phyloP scores from a whole-genome alignment of 2,888 invertebrate species.

The Trissolcus brochymenae region DNA sequence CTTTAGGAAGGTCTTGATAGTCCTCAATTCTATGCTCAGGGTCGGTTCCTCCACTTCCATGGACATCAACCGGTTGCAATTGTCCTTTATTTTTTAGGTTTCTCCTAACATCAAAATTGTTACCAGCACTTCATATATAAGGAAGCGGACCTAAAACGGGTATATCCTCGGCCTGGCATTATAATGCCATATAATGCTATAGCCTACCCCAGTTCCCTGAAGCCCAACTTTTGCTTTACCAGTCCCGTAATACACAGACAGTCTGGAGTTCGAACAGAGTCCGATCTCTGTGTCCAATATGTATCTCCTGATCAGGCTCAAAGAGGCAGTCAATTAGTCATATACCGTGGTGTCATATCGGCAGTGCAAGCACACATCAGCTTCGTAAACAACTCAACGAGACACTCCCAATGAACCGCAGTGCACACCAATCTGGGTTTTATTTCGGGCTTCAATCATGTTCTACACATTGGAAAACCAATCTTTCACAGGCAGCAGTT shows the following conservation, averaged over 20 bases:
- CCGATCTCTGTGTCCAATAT: background rate
- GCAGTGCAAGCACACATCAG: slow-evolving; percentile 31
- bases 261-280: slow-evolving; percentile 25
- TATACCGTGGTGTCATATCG: too few species aligned
- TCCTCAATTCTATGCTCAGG: too few species aligned
- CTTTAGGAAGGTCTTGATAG: too few species aligned
- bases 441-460: too few species aligned
- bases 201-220: slow-evolving; percentile 36
- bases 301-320: slow-evolving; percentile 31
- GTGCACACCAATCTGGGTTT: too few species aligned
- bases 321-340: too few species aligned
- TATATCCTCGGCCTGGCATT: slow-evolving; percentile 14
- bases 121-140: slow-evolving; percentile 38
- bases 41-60: too few species aligned
- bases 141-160: slow-evolving; percentile 18
- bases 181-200: too few species aligned
- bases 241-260: slow-evolving; percentile 29
- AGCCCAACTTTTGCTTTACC: slow-evolving; percentile 28
- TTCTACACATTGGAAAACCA: too few species aligned
- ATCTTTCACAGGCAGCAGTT: too few species aligned
- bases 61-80: too few species aligned
- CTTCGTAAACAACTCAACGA: background rate
- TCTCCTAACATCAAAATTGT: background rate
- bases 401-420: slow-evolving; percentile 3
- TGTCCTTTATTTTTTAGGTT: too few species aligned